Evolutionary conservation across 2,113 vertebrate species (phyloP).

Genomic region (Carassius gibelio): DNA sequence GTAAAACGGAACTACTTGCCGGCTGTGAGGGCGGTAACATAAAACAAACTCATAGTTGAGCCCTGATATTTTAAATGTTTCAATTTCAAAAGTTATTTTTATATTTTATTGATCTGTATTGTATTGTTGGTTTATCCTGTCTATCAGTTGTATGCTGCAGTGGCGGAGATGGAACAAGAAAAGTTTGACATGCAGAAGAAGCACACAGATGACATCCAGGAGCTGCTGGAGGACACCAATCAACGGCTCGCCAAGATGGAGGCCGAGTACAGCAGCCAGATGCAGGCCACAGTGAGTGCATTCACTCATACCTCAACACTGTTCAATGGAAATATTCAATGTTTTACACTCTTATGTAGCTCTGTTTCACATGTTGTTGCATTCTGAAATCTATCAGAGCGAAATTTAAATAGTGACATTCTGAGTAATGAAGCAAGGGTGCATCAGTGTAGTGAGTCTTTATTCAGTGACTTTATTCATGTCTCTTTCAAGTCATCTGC

Average conservation of each 20-base stretch:
- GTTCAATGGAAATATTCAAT: neutral
- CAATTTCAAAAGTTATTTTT: neutral
- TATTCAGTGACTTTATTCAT: no score
- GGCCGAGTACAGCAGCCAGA: slow-evolving; percentile 80
- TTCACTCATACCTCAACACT: neutral
- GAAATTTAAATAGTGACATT: neutral
- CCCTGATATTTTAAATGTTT: no score
- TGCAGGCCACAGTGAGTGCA: slow-evolving; percentile 80
- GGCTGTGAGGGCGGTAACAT: no score
- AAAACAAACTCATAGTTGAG: no score
- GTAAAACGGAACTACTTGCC: no score
- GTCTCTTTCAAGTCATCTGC: no score
- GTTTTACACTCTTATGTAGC: neutral
- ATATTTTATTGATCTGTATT: neutral
- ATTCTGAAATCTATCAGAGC: neutral
- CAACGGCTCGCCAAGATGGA: slow-evolving; percentile 86
- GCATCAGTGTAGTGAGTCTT: no score
- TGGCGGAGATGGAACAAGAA: slow-evolving; percentile 90
- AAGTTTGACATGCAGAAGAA: slow-evolving; percentile 88
- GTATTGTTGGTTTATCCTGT: slow-evolving; percentile 6
- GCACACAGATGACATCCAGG: slow-evolving; percentile 87
- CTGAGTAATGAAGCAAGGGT: no score
- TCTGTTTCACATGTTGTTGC: neutral
- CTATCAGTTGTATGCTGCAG: slow-evolving; percentile 80
- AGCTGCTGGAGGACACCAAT: slow-evolving; percentile 89